These are phyloP conservation scores for Rhinogobius similis DNA, from an alignment of 2,113 vertebrate species.

Conservation along the genomic window DNA sequence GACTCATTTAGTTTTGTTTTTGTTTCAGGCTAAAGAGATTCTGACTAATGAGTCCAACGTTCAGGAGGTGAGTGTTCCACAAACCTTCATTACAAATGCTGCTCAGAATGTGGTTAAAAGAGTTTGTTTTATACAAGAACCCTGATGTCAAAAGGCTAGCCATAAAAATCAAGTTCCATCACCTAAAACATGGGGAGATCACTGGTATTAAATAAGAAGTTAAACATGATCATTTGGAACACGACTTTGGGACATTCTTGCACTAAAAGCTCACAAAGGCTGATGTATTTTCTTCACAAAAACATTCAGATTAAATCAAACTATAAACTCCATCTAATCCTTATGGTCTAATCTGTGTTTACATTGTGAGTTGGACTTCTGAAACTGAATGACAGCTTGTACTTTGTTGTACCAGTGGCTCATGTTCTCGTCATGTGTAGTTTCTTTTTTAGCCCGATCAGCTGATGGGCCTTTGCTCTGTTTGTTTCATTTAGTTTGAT, in stretches of 20 bases:
- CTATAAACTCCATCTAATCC: background rate
- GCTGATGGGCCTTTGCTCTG: background rate
- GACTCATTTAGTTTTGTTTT: background rate
- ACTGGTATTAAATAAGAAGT: no score
- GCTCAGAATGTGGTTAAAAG: no score
- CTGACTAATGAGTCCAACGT: constrained; percentile 79
- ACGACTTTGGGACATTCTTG: no score
- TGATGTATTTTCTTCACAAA: no score
- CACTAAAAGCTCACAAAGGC: no score
- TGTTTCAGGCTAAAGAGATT: constrained; percentile 73
- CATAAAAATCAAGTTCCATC: background rate
- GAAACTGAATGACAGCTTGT: background rate
- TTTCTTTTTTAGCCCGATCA: background rate
- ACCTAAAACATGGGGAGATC: background rate
- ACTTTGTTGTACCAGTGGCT: background rate
- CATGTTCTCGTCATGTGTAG: background rate
- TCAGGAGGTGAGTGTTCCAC: constrained; percentile 66
- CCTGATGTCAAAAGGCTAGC: background rate
- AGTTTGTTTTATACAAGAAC: background rate
- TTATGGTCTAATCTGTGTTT: background rate
- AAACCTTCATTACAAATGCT: background rate
- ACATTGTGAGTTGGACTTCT: background rate
- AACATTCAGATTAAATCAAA: no score
- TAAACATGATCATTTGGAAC: no score
- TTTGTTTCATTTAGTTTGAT: background rate